Conservation (phyloP, 2,113 vertebrate species). For the Pyxicephalus adspersus region DNA sequence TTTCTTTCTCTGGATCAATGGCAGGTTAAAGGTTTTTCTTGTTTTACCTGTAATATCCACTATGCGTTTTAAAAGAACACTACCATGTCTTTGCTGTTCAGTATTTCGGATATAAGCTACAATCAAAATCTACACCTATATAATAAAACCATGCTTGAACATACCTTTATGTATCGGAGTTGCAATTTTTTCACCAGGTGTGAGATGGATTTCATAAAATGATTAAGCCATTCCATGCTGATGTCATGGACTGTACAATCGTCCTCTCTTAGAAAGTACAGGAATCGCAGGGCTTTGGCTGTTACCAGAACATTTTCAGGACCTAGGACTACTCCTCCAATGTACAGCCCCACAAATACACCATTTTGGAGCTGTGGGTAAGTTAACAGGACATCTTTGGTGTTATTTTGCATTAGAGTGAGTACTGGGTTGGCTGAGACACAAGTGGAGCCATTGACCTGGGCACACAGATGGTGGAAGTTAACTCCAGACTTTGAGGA, state of each 20-base stretch:
- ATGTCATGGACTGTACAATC: slow-evolving; percentile 6
- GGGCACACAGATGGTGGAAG: slow-evolving; percentile 59
- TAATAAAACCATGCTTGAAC: background rate
- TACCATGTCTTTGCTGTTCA: too few species aligned
- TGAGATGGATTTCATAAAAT: slow-evolving; percentile 64
- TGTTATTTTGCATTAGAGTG: slow-evolving; percentile 61
- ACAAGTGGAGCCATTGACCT: background rate
- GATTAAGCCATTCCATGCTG: slow-evolving; percentile 70
- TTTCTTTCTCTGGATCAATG: too few species aligned
- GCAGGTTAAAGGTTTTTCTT: too few species aligned
- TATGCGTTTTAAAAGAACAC: too few species aligned
- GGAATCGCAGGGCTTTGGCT: slow-evolving; percentile 71
- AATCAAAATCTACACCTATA: too few species aligned
- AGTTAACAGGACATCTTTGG: background rate
- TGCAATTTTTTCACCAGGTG: slow-evolving; percentile 30
- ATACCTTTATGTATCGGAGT: slow-evolving; percentile 25
- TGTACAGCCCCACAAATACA: slow-evolving; percentile 63
- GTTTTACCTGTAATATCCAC: too few species aligned
- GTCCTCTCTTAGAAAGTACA: slow-evolving; percentile 72
- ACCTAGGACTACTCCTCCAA: slow-evolving; percentile 68
- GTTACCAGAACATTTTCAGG: slow-evolving; percentile 26
- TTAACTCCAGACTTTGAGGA: background rate
- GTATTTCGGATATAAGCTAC: too few species aligned
- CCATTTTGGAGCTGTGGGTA: slow-evolving; percentile 25
- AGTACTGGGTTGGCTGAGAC: slow-evolving; percentile 60